phyloP scores from a whole-genome alignment of 2,113 vertebrate species.

The Charadrius vociferus region DNA sequence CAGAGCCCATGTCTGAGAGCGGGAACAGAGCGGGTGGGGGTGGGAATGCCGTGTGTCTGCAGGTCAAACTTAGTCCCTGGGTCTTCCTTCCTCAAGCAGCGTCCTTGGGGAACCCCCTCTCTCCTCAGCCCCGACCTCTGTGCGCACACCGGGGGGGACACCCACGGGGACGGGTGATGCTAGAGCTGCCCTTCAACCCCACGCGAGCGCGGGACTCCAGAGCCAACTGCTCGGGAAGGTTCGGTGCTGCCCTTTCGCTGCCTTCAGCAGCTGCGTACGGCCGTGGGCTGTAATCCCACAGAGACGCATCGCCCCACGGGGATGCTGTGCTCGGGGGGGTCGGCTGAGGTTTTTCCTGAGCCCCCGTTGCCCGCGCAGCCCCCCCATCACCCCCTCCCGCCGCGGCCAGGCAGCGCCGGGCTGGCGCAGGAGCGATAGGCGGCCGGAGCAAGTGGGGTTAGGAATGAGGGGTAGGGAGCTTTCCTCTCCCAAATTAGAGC shows the following conservation, averaged over 20 bases:
- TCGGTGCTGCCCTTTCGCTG: neutral
- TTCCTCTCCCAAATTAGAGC: neutral
- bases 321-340: too few relatives aligned
- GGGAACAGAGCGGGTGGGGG: neutral
- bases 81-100: neutral
- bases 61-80: neutral
- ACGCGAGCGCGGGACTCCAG: rapidly evolving
- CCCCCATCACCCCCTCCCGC: neutral
- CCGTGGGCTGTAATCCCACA: neutral
- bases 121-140: neutral
- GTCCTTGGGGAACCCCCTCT: neutral
- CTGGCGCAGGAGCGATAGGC: neutral
- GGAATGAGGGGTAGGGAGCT: neutral
- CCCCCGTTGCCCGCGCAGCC: rapidly evolving
- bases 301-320: rapidly evolving
- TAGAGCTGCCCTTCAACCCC: neutral
- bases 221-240: neutral
- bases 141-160: neutral
- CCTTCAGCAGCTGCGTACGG: neutral
- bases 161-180: neutral
- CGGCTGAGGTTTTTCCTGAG: too few relatives aligned
- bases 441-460: neutral
- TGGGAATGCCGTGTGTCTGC: neutral
- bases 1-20: neutral
- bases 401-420: too few relatives aligned